A percentile compares a stretch with the other conserved stretches of the same genome.
Conservation (phyloP, 2,888 invertebrate genomes). For the Machimus atricapillus region DNA sequence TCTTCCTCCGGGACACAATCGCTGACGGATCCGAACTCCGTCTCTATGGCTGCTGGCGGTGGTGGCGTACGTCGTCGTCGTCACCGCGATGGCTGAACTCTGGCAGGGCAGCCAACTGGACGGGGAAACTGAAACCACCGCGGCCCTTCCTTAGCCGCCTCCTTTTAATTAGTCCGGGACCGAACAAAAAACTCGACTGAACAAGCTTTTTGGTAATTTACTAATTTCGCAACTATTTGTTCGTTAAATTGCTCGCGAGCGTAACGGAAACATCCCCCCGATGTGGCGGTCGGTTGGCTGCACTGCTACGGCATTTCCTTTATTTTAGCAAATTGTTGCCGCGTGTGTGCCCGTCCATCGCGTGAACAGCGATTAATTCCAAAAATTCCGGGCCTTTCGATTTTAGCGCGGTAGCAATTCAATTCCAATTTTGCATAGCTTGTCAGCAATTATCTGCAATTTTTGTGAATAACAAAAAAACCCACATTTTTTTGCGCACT, state of each 20-base stretch:
- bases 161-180: constrained; percentile 17
- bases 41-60: background rate
- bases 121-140: background rate
- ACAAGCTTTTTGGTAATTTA: constrained; percentile 35
- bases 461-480: background rate
- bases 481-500: background rate
- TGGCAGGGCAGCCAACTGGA: background rate
- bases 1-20: background rate
- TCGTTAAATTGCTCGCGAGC: constrained; percentile 1
- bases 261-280: background rate
- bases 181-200: background rate
- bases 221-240: constrained; percentile 34
- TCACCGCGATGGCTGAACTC: background rate
- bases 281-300: background rate
- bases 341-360: background rate
- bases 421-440: background rate
- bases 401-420: background rate
- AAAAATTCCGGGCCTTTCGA: background rate
- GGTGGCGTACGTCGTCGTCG: background rate
- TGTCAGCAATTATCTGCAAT: background rate
- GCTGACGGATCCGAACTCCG: background rate
- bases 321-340: background rate
- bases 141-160: background rate
- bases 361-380: background rate
- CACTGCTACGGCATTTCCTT: background rate